Evolutionary conservation across 1,140 invertebrate species (phyloP).

Genomic region (Idris sp.): DNA sequence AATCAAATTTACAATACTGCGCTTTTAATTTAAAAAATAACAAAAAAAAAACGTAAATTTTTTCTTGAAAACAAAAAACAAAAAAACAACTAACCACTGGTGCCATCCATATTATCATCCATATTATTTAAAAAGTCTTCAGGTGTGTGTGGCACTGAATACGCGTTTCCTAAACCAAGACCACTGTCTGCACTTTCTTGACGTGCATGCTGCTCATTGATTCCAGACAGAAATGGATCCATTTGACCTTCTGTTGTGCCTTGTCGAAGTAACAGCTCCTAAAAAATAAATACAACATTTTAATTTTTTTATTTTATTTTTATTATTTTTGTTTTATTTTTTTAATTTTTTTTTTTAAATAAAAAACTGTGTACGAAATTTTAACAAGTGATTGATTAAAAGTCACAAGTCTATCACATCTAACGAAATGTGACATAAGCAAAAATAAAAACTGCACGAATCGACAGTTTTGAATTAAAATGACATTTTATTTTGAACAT

Average conservation of each 20-base stretch:
- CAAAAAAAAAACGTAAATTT: no score
- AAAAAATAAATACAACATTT: slow-evolving; percentile 70
- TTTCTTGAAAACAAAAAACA: no score
- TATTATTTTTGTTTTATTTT: no score
- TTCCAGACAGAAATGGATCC: slow-evolving; percentile 89
- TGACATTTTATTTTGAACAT: no score
- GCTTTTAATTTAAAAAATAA: no score
- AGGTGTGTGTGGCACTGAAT: slow-evolving; percentile 93
- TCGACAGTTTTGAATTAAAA: no score
- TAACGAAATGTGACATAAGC: slow-evolving; percentile 43
- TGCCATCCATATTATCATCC: slow-evolving; percentile 91
- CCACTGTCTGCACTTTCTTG: slow-evolving; percentile 96
- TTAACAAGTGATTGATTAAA: no score
- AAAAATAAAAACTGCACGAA: no score
- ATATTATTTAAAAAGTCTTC: slow-evolving; percentile 94
- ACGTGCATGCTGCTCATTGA: slow-evolving; percentile 89
- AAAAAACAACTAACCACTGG: slow-evolving; percentile 80
- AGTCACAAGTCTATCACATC: slow-evolving; percentile 32
- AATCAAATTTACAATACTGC: no score
- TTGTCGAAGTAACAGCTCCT: slow-evolving; percentile 85
- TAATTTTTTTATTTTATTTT: no score
- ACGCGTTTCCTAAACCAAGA: slow-evolving; percentile 89
- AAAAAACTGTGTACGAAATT: no score
- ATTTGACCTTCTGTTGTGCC: slow-evolving; percentile 80
- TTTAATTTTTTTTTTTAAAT: no score